Conservation (phyloP, 2,888 invertebrate species). For the Acanthacorydalis orientalis region DNA sequence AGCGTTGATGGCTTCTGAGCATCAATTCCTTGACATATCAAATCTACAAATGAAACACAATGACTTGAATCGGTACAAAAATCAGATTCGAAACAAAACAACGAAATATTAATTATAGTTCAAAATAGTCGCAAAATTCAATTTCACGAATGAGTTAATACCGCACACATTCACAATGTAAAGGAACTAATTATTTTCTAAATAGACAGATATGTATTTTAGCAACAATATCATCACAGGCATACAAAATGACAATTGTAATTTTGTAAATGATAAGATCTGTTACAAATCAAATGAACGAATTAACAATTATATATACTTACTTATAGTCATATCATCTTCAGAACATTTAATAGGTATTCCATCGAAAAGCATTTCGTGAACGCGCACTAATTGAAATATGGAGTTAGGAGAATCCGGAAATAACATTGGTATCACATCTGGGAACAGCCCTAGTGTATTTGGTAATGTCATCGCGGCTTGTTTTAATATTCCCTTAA, state of each 20-base stretch:
- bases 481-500: conserved; percentile 16
- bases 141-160: too few relatives aligned
- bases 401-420: conserved; percentile 26
- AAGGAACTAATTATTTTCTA: too few relatives aligned
- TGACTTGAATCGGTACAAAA: too few relatives aligned
- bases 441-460: conserved; percentile 1
- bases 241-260: too few relatives aligned
- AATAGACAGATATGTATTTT: too few relatives aligned
- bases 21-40: conserved; percentile 19
- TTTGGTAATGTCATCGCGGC: conserved; percentile 12
- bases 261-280: too few relatives aligned
- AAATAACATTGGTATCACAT: conserved; percentile 34
- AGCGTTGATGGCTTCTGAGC: conserved; percentile 24
- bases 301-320: conserved; percentile 6
- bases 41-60: conserved; percentile 11
- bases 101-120: too few relatives aligned
- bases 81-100: too few relatives aligned
- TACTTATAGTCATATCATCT: conserved; percentile 28
- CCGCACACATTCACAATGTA: too few relatives aligned
- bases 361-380: conserved; percentile 40
- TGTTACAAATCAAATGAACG: not conserved
- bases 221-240: too few relatives aligned
- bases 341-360: conserved; percentile 33
- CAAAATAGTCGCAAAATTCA: too few relatives aligned
- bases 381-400: conserved; percentile 31